Evolutionary conservation across 2,888 invertebrate genomes (phyloP), one percentile per base, ranked within the genome.

Genomic region (Tryphoninae sp.): DNA sequence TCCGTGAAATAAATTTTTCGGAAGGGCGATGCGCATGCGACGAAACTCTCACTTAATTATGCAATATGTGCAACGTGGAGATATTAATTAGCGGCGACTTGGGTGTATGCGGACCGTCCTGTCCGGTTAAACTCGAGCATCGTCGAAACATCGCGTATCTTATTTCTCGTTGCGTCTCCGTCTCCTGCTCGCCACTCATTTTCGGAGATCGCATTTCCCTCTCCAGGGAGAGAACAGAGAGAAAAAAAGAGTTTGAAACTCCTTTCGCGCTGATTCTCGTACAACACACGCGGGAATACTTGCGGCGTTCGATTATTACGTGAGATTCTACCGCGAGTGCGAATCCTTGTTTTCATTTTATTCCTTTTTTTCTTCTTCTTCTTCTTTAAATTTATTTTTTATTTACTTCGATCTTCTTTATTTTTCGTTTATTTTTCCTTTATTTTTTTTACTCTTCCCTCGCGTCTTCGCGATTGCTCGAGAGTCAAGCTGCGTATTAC

Each of bases 41-140:
- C 72, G 72, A 82, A 68, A 82, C 81, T 82, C 81, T 82, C 81
- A 78, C 81, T 82, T 75, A 75, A 82, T 82, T 82, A 65, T 72
- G 81, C 78, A 82, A 82, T 23, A 13, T 53, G 45, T 7, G 16
- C 23, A 26, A 26, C 40, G 26, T 42, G 23, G 78, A 82, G 55
- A 82, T 78, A 82, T 78, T 82, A 75, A 82, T 82, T 82, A 82
- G 67, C 72, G 71, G 62, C 72, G 72, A 26, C 26, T 26, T 68
- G 42, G 53, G 73, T 26, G 69, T 40, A 58, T 65, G 61, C 61
- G 33, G 49, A 19, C 33, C 16, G 22, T 9, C 16, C n/a, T 59
- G 16, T 62, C 19, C 61, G 59, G 61, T 75, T 71, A 26, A 51
- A 65, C 49, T 59, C 62, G 80, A 76, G 80, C 71, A 71, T 59